Conservation (phyloP, 2,113 vertebrate species). For the Hemicordylus capensis region DNA sequence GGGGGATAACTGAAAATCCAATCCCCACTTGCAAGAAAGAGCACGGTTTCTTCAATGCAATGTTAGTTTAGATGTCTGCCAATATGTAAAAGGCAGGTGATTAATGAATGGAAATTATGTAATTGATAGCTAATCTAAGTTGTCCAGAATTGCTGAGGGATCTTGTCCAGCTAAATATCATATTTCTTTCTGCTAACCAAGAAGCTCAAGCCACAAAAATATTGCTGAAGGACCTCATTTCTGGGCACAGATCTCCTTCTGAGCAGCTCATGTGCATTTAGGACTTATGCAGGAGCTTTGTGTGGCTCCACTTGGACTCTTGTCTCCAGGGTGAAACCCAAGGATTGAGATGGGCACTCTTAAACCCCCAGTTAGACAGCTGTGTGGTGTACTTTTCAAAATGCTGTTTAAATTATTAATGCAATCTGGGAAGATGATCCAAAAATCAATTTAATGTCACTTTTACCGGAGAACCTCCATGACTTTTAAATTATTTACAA, state of each 20-base stretch:
- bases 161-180: neutral
- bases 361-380: neutral
- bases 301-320: neutral
- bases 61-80: too few relatives aligned
- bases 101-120: neutral
- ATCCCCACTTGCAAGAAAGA: too few relatives aligned
- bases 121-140: neutral
- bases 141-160: neutral
- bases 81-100: neutral
- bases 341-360: neutral
- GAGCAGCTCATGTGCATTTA: too few relatives aligned
- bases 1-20: too few relatives aligned
- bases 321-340: neutral
- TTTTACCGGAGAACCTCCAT: constrained; percentile 7
- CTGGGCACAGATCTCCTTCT: neutral
- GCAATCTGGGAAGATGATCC: neutral
- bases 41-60: too few relatives aligned
- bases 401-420: constrained; percentile 15
- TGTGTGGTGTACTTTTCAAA: neutral
- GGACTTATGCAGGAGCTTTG: neutral
- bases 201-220: neutral
- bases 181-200: neutral
- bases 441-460: constrained; percentile 30
- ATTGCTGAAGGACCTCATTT: neutral
- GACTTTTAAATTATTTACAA: constrained; percentile 20